phyloP scores from a whole-genome alignment of 2,113 vertebrate species.

The Athene noctua region DNA sequence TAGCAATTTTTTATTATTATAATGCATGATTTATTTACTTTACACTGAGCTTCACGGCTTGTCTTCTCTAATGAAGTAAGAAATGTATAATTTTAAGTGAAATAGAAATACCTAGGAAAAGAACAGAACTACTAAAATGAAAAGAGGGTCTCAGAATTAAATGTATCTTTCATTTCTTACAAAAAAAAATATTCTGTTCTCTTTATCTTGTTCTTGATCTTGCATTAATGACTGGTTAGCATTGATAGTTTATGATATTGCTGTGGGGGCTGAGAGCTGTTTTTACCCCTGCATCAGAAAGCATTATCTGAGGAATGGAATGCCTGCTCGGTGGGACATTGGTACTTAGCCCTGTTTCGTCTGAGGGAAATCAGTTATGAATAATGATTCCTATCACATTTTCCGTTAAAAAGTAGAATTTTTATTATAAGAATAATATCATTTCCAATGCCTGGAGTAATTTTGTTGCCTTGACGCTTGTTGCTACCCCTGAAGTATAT shows the following conservation, averaged over 20 bases:
- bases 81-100: background rate
- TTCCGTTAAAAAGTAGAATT: background rate
- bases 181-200: background rate
- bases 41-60: background rate
- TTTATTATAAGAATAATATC: background rate
- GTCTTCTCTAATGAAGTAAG: background rate
- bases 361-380: background rate
- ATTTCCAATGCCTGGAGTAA: background rate
- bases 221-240: background rate
- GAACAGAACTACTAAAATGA: background rate
- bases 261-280: background rate
- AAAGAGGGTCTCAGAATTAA: background rate
- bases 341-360: background rate
- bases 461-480: background rate
- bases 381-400: background rate
- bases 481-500: background rate
- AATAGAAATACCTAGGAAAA: background rate
- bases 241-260: background rate
- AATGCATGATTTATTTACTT: background rate
- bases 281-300: background rate
- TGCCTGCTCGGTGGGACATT: background rate
- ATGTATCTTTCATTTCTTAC: background rate
- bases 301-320: background rate
- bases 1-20: background rate
- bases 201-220: background rate